Evolutionary conservation across 2,797 vertebrate species (phyloP).

Genomic region (Enteromius treurensis): DNA sequence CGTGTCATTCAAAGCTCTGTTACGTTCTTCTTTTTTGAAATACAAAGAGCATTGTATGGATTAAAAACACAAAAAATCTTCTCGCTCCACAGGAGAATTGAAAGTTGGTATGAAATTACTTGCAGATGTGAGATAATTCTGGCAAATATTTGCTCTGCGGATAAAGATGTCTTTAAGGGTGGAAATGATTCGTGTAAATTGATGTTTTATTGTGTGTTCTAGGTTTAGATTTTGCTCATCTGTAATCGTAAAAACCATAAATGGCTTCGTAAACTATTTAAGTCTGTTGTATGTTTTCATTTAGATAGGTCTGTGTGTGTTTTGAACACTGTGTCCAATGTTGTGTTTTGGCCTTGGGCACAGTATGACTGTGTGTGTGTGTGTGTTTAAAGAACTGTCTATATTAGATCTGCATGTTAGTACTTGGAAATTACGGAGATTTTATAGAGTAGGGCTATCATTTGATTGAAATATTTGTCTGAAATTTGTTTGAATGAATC

Average conservation of each 20-base stretch:
- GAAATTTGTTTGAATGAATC: not conserved
- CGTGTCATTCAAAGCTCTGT: not conserved
- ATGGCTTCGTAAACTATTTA: not conserved
- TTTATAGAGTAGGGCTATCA: not conserved
- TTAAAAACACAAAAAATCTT: not conserved
- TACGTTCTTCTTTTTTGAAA: not conserved
- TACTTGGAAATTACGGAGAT: not conserved
- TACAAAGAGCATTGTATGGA: not conserved
- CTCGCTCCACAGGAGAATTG: no score
- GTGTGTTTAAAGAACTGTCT: not conserved
- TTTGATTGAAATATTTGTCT: not conserved
- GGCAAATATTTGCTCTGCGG: not conserved
- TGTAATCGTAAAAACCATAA: not conserved
- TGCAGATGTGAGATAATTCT: not conserved
- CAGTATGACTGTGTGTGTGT: not conserved
- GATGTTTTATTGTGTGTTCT: not conserved
- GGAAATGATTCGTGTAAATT: no score
- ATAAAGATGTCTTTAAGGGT: not conserved
- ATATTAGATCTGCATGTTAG: not conserved
- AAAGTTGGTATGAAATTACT: no score
- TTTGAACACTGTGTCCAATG: conserved; percentile 3
- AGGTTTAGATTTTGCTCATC: not conserved
- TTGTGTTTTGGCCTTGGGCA: conserved; percentile 30
- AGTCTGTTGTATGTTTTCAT: not conserved
- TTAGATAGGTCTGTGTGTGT: not conserved